Evolutionary conservation across 2,888 invertebrate genomes (phyloP).

Genomic region (Dascillus cervinus): DNA sequence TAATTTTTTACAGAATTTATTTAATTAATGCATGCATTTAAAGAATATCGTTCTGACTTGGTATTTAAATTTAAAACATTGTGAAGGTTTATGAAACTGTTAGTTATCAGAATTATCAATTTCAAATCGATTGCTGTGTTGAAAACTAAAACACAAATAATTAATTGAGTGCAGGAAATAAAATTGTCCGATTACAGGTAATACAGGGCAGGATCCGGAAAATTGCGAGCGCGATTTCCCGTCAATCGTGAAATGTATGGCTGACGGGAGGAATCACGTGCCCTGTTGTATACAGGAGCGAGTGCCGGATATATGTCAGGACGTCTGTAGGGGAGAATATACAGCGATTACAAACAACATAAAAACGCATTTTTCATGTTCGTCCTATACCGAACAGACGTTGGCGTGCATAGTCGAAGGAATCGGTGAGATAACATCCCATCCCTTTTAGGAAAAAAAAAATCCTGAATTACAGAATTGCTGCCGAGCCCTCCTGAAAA

Average conservation of each 20-base stretch:
- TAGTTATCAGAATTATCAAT: too few species aligned
- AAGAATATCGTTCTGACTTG: too few species aligned
- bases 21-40: too few species aligned
- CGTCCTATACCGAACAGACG: conserved; percentile 73
- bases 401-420: conserved; percentile 78
- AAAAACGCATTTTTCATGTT: conserved; percentile 77
- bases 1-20: too few species aligned
- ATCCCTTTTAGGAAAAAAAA: too few species aligned
- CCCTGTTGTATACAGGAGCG: conserved; percentile 76
- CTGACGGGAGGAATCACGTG: conserved; percentile 77
- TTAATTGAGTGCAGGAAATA: too few species aligned
- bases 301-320: conserved; percentile 78
- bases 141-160: too few species aligned
- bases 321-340: conserved; percentile 78
- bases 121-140: too few species aligned
- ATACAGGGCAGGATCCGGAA: conserved; percentile 72
- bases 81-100: too few species aligned
- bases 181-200: too few species aligned
- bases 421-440: conserved; percentile 45
- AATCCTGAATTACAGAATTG: conserved; percentile 58
- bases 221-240: conserved; percentile 76
- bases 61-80: too few species aligned
- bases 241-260: conserved; percentile 69
- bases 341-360: conserved; percentile 77
- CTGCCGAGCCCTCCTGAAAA: conserved; percentile 69